Conservation (phyloP, 2,797 vertebrate species). For the Aphelocoma californica region DNA sequence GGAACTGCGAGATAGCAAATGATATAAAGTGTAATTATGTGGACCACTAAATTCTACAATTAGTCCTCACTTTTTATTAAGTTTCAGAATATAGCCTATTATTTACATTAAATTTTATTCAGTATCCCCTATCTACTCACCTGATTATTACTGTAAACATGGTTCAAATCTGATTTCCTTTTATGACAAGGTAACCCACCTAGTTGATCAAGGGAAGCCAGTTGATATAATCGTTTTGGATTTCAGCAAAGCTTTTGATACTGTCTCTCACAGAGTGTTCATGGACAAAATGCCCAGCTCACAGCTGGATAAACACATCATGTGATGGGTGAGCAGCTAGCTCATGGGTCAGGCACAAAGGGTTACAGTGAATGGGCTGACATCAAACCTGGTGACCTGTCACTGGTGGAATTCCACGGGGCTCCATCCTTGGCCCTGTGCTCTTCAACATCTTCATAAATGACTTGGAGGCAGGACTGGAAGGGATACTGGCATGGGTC, state of each 20-base stretch:
- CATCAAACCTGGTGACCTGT: neutral
- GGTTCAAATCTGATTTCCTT: neutral
- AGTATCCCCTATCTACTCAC: neutral
- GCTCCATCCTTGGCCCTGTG: neutral
- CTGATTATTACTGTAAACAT: neutral
- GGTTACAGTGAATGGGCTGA: neutral
- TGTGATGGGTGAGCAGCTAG: neutral
- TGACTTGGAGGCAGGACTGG: neutral
- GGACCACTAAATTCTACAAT: neutral
- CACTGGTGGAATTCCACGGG: neutral
- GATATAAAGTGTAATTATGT: neutral
- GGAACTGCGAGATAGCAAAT: neutral
- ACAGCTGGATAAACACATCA: neutral
- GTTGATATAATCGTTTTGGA: neutral
- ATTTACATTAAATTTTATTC: neutral
- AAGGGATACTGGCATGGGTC: too few species aligned
- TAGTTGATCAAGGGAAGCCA: neutral
- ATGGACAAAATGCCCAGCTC: neutral
- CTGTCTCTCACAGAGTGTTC: neutral
- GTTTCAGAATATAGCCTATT: neutral
- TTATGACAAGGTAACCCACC: neutral
- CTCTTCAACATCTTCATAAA: neutral
- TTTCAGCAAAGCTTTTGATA: neutral
- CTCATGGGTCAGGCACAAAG: accelerated
- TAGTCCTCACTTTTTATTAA: neutral